Conservation (phyloP, 2,888 invertebrate genomes). For the Chydorus sphaericus region DNA sequence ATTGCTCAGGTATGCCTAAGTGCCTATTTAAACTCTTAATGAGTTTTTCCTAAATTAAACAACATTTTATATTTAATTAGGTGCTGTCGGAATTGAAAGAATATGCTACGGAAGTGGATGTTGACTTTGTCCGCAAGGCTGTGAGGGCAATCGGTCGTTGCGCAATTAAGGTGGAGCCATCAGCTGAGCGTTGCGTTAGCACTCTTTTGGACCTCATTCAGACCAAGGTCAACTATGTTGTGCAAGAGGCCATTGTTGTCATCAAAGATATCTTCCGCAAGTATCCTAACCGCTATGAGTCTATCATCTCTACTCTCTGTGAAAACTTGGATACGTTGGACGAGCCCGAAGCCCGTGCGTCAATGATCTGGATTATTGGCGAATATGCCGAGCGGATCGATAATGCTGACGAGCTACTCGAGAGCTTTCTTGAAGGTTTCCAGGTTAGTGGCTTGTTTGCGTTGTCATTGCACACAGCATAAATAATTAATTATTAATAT, state of each 20-base stretch:
- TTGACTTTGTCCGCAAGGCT: slow-evolving; percentile 97
- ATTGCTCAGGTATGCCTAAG: slow-evolving; percentile 55
- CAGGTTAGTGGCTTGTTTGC: slow-evolving; percentile 28
- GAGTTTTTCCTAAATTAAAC: not conserved
- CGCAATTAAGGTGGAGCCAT: slow-evolving; percentile 95
- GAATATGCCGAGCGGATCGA: slow-evolving; percentile 99
- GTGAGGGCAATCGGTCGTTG: slow-evolving; percentile 96
- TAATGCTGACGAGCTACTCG: slow-evolving; percentile 94
- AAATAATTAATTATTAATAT: not conserved
- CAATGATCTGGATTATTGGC: slow-evolving; percentile 82
- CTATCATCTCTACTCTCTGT: slow-evolving; percentile 95
- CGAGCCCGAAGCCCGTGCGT: slow-evolving; percentile 95
- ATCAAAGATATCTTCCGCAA: slow-evolving; percentile 96
- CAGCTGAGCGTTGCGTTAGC: slow-evolving; percentile 95
- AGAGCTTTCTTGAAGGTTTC: slow-evolving; percentile 96
- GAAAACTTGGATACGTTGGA: slow-evolving; percentile 97
- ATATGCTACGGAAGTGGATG: slow-evolving; percentile 96
- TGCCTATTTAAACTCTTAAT: not conserved
- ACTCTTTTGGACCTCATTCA: slow-evolving; percentile 94
- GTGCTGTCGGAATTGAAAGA: slow-evolving; percentile 96
- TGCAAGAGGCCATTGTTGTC: slow-evolving; percentile 98
- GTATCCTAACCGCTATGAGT: slow-evolving; percentile 99
- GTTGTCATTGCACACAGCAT: not conserved
- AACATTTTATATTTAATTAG: not conserved
- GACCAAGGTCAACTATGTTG: slow-evolving; percentile 97